Percentiles rank a stretch among this genome's conserved stretches.
Evolutionary conservation across 2,888 invertebrate genomes (phyloP).

Genomic region (Agriopis leucophaearia): DNA sequence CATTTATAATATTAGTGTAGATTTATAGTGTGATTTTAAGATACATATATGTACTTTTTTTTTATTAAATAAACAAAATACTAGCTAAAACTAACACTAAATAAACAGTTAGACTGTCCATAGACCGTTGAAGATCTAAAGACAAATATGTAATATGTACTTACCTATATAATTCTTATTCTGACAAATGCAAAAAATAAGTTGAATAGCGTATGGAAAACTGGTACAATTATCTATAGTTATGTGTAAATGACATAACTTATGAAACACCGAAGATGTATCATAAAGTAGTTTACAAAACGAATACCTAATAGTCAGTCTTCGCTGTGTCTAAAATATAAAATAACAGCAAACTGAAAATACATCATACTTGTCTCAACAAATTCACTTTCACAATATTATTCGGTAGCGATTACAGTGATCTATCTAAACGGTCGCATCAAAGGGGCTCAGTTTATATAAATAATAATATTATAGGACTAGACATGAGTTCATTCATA

Average conservation of each 20-base stretch:
- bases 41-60: too few species aligned
- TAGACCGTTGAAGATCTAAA: too few species aligned
- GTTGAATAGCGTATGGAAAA: too few species aligned
- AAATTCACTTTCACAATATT: slow-evolving; percentile 39
- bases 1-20: too few species aligned
- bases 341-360: slow-evolving; percentile 16
- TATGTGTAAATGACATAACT: not conserved
- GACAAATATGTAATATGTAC: too few species aligned
- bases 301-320: not conserved
- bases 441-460: slow-evolving; percentile 62
- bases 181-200: too few species aligned
- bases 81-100: too few species aligned
- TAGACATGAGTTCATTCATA: slow-evolving; percentile 66
- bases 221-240: too few species aligned
- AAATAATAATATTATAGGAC: slow-evolving; percentile 63
- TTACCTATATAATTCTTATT: too few species aligned
- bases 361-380: slow-evolving; percentile 31
- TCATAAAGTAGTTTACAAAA: not conserved
- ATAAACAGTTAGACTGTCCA: too few species aligned
- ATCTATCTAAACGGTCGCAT: slow-evolving; percentile 60
- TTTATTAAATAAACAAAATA: too few species aligned
- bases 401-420: slow-evolving; percentile 59
- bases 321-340: slow-evolving; percentile 5
- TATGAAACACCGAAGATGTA: not conserved
- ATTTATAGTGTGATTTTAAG: too few species aligned